phyloP scores from a whole-genome alignment of 2,113 vertebrate species.

The Oophaga pumilio region DNA sequence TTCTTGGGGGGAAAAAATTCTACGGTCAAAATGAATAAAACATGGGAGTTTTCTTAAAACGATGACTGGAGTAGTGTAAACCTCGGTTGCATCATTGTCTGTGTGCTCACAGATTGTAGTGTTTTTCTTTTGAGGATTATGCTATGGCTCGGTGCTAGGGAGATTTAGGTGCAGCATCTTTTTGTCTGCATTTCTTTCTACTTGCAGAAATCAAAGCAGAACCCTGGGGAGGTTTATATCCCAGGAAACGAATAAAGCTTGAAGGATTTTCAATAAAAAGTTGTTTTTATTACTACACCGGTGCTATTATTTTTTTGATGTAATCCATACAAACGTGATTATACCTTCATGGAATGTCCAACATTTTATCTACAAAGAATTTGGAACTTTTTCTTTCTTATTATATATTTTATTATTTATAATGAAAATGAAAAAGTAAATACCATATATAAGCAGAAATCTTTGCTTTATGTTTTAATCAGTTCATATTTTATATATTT shows the following conservation, averaged over 20 bases:
- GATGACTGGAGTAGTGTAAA: not conserved
- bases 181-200: slow-evolving; percentile 27
- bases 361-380: not conserved
- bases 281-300: slow-evolving; percentile 19
- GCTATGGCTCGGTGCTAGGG: not conserved
- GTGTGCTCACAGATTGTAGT: not conserved
- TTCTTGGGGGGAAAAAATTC: not conserved
- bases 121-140: slow-evolving; percentile 27
- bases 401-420: too few relatives aligned
- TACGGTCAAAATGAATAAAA: not conserved
- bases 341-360: not conserved
- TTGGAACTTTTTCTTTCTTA: not conserved
- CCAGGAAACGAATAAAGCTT: slow-evolving; percentile 19
- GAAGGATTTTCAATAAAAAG: slow-evolving; percentile 41
- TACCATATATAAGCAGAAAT: too few relatives aligned
- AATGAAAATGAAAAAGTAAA: too few relatives aligned
- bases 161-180: slow-evolving; percentile 35
- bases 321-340: not conserved
- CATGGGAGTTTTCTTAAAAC: not conserved
- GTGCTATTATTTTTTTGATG: not conserved
- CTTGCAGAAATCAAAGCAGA: slow-evolving; percentile 34
- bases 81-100: not conserved
- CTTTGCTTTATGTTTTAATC: too few relatives aligned
- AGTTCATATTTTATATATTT: too few relatives aligned
- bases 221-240: slow-evolving; percentile 34